Conservation (phyloP, 2,797 vertebrate genomes). For the Champsocephalus esox region DNA sequence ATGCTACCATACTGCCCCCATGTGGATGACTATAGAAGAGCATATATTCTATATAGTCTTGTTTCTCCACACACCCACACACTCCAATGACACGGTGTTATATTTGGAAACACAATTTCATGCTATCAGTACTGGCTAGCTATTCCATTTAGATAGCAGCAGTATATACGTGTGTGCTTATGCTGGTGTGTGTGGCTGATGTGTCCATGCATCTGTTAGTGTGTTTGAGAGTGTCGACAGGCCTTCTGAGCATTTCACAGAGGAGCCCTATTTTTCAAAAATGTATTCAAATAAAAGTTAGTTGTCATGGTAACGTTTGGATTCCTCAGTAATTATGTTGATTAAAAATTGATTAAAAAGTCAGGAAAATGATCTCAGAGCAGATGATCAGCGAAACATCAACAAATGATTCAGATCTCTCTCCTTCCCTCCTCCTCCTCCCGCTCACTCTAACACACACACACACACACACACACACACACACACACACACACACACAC, state of each 20-base stretch:
- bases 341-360: constrained; percentile 84
- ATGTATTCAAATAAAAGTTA: constrained; percentile 70
- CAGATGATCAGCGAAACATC: constrained; percentile 78
- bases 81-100: constrained; percentile 81
- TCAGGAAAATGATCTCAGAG: constrained; percentile 75
- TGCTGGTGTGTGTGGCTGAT: background rate
- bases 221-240: constrained; percentile 26
- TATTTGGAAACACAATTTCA: constrained; percentile 85
- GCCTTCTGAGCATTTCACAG: constrained; percentile 29
- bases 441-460: constrained; percentile 23
- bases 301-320: constrained; percentile 72
- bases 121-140: constrained; percentile 81
- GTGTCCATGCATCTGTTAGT: constrained; percentile 39
- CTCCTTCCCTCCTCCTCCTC: constrained; percentile 25
- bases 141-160: constrained; percentile 83
- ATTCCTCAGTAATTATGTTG: constrained; percentile 73
- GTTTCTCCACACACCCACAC: constrained; percentile 57
- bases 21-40: constrained; percentile 56
- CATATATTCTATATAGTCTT: constrained; percentile 40
- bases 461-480: too few relatives aligned
- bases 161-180: constrained; percentile 38
- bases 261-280: constrained; percentile 31
- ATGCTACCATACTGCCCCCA: constrained; percentile 76
- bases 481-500: background rate
- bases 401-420: constrained; percentile 68